Evolutionary conservation across 2,888 invertebrate genomes (phyloP), one percentile per base, ranked within the genome.

Genomic region (Drosophila suboccidentalis): DNA sequence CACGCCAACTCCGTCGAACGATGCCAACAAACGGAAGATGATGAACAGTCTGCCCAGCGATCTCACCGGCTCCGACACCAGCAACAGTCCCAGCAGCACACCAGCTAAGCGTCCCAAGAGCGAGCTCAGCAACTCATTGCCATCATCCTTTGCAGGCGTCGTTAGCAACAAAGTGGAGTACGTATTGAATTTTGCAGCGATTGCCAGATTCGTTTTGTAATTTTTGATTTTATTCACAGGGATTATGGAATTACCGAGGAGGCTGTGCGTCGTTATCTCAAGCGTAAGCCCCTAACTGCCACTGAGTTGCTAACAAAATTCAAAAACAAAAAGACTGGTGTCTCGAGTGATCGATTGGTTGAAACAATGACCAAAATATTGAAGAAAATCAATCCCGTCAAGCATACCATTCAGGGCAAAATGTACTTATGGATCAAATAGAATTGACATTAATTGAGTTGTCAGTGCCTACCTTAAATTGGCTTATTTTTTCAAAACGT

Each of bases 211-310:
- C 29, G 0, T 1, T 44, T 41, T 15, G 1, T 51, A 19, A 44
- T 46, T 6, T 26, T 9, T 34, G n/a, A 0, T 29, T 34, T 39
- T 32, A 11, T 46, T 57, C 70, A 43, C 91, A 97, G 96, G 90
- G 97, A 97, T 84, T 97, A 96, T 91, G 97, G 97, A 55, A 97
- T 98, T 39, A 97, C 97, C 0, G 98, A 99, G 91, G 98, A 98
- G 87, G 97, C 98, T 0, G 98, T 99, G 6, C 94, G 98, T 3
- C 95, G 98, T 15, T 99, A 99, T 93, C 94, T 99, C 36, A 96
- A 97, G 92, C 95, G 99, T 10, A 99, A 99, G 91, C 99, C 99
- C 0, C 98, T 99, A 97, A 99, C 99, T 0, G 97, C 99, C 0
- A 99, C 98, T 0, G 99, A 99, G 91, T 94, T 99, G 36, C 93